Conservation (phyloP, 2,888 invertebrate genomes). For the Yponomeuta cagnagella region DNA sequence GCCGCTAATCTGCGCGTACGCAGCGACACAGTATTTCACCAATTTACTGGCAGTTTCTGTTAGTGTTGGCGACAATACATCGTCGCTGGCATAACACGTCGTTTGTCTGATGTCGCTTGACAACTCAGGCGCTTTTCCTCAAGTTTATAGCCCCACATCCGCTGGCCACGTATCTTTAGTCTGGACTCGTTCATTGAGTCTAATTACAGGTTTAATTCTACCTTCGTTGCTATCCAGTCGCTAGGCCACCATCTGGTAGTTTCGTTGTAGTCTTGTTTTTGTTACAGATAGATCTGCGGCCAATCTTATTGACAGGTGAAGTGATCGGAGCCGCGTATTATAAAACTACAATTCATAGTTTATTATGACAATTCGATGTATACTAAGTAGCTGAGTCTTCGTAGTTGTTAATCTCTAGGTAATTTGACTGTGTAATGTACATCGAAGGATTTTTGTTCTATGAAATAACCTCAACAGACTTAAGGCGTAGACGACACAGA, state of each 20-base stretch:
- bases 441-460: too few species aligned
- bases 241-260: neutral
- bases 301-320: too few species aligned
- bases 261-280: too few species aligned
- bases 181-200: neutral
- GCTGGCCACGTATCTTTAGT: neutral
- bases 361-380: too few species aligned
- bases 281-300: too few species aligned
- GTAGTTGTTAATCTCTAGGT: too few species aligned
- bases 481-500: too few species aligned
- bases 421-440: too few species aligned
- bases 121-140: constrained; percentile 6
- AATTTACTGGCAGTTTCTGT: neutral
- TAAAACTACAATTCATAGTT: too few species aligned
- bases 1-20: neutral
- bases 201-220: neutral
- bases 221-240: neutral
- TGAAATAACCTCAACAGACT: too few species aligned
- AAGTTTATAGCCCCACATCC: neutral
- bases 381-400: too few species aligned
- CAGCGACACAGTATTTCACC: neutral
- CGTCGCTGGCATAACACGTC: neutral
- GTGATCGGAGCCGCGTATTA: too few species aligned
- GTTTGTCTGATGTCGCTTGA: neutral
- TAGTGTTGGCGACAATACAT: constrained; percentile 11